phyloP scores from a whole-genome alignment of 2,888 invertebrate genomes.

The Oxystoma pomonae region DNA sequence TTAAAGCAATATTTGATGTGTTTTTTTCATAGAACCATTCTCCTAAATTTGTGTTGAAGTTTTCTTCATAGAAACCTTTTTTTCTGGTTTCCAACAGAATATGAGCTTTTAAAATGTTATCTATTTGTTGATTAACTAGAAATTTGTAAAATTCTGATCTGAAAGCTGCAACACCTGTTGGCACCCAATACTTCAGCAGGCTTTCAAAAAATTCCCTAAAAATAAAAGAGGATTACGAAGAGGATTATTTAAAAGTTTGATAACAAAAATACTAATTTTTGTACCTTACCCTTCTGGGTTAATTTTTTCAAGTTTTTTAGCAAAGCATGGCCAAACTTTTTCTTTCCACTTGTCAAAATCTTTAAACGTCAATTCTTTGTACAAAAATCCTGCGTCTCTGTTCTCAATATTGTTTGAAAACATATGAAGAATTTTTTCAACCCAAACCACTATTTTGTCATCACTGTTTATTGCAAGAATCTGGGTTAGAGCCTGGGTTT shows the following conservation, averaged over 20 bases:
- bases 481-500: background rate
- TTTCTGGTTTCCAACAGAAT: constrained; percentile 28
- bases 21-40: constrained; percentile 19
- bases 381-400: constrained; percentile 32
- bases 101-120: constrained; percentile 26
- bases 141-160: constrained; percentile 29
- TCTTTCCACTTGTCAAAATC: constrained; percentile 29
- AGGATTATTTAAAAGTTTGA: background rate
- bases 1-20: constrained; percentile 24
- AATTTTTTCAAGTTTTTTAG: constrained; percentile 19
- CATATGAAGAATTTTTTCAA: constrained; percentile 27
- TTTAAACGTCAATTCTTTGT: constrained; percentile 26
- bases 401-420: constrained; percentile 33
- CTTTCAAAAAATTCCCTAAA: constrained; percentile 36
- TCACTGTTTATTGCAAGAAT: constrained; percentile 14
- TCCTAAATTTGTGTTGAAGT: constrained; percentile 17
- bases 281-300: constrained; percentile 31
- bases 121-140: constrained; percentile 19
- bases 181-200: constrained; percentile 35
- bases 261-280: background rate
- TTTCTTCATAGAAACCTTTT: constrained; percentile 19
- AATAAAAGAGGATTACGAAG: too few relatives aligned
- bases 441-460: constrained; percentile 12
- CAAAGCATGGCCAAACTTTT: constrained; percentile 30
- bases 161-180: constrained; percentile 27